phyloP scores from a whole-genome alignment of 1,140 invertebrate species.

The Ctenoplectra terminalis region DNA sequence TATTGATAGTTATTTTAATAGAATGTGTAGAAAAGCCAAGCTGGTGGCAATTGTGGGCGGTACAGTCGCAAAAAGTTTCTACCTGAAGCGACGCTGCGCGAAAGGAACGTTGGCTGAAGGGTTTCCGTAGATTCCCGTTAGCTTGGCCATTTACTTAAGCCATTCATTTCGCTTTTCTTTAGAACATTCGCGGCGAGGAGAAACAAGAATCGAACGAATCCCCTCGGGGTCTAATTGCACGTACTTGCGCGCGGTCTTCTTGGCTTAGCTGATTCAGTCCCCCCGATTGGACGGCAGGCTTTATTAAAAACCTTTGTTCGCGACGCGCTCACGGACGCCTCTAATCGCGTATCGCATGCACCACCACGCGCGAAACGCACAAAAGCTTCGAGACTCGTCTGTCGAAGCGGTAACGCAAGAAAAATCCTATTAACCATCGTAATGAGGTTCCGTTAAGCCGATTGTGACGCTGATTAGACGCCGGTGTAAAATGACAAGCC shows the following conservation, averaged over 20 bases:
- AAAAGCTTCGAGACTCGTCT: constrained; percentile 4
- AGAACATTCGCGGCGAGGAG: not conserved
- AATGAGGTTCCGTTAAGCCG: constrained; percentile 63
- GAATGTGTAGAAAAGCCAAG: not conserved
- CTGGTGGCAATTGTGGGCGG: not conserved
- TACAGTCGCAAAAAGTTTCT: not conserved
- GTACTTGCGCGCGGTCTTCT: not conserved
- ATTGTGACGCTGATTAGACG: constrained; percentile 40
- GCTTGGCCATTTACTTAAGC: not conserved
- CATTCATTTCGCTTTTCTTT: constrained; percentile 19
- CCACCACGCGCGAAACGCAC: not conserved
- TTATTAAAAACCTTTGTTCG: constrained; percentile 10
- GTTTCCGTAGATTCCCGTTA: constrained; percentile 2
- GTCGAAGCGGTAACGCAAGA: constrained; percentile 31
- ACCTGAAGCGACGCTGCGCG: not conserved
- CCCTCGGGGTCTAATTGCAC: constrained; percentile 20
- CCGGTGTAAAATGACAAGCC: constrained; percentile 47
- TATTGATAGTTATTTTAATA: not conserved
- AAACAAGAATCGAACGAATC: not conserved
- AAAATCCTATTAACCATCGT: constrained; percentile 68
- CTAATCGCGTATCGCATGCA: constrained; percentile 23
- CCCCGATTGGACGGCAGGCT: not conserved
- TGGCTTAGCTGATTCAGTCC: constrained; percentile 3
- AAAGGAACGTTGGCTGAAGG: not conserved
- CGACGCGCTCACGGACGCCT: not conserved